Base-by-base conservation (phyloP, 2,113 vertebrate genomes). In the Menidia beryllina region DNA sequence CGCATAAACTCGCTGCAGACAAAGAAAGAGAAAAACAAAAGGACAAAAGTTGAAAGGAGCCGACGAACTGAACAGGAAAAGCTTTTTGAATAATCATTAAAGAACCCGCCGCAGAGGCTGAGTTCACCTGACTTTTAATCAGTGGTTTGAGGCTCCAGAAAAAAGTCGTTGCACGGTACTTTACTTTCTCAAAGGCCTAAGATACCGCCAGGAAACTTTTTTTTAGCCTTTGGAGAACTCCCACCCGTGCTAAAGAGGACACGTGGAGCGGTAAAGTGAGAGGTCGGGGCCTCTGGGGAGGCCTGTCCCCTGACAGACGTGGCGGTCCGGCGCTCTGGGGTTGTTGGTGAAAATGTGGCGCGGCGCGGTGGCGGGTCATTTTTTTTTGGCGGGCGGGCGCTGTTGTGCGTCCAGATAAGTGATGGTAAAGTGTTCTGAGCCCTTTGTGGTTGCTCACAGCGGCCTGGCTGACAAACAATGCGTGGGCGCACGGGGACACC, bases 341-440 rank as follows among this genome's bases (percentile, higher is more conserved):
- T 41, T 41, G 41, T 19, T 45, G 41, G 17, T n/a, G 17, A 19
- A n/a, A 3, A 23, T 50, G 20, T 36, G 43, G 48, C n/a, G n/a
- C 5, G 47, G 2, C 48, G 23, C 30, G 10, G 10, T 23, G 11
- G 26, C 3, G 11, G 59, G 64, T 56, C 10, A 61, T 86, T 55
- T 94, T 92, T 86, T 55, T 94, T 92, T 93, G 93, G 93, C 84
- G 89, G 91, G 91, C 84, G 75, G 75, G 72, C 75, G 58, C 84
- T 81, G 92, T 89, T 48, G 21, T 72, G 82, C 79, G 86, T 77
- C 68, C 26, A 48, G 45, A 53, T 23, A 82, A 81, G 91, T 95
- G 97, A 99, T 91, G 95, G 93, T 98, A 97, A 99, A 95, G 92
- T 93, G 96, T 96, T 97, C 92, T 98, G 98, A 98, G 95, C 93